Percentiles rank a stretch among this genome's conserved stretches.
These are phyloP conservation scores for Ciona savignyi DNA, from an alignment of 23 tunicate species.

Conservation along the genomic window DNA sequence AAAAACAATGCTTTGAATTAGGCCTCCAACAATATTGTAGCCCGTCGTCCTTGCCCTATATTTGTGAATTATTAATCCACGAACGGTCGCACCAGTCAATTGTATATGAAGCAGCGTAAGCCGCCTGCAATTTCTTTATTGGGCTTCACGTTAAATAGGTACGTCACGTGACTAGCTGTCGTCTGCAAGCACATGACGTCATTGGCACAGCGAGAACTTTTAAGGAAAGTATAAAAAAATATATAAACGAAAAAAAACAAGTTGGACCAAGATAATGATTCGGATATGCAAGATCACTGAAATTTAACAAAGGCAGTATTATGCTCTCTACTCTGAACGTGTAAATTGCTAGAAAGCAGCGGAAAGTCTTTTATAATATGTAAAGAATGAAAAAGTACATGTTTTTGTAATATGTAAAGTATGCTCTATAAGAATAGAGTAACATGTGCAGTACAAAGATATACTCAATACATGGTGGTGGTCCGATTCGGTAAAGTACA, in stretches of 20 bases:
- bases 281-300: not conserved
- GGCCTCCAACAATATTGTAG: no score
- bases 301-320: not conserved
- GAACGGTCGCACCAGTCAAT: no score
- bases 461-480: no score
- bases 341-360: not conserved
- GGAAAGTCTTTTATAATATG: no score
- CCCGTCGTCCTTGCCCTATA: no score
- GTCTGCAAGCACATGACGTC: slow-evolving; percentile 2
- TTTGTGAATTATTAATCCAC: no score
- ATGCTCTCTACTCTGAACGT: not conserved
- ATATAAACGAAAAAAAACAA: not conserved
- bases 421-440: no score
- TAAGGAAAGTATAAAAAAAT: not conserved
- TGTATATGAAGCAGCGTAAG: not conserved
- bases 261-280: not conserved
- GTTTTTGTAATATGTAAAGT: no score
- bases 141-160: not conserved
- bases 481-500: no score
- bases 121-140: not conserved
- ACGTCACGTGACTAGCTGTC: not conserved
- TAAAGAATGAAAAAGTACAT: no score
- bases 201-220: slow-evolving; percentile 6
- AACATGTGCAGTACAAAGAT: no score
- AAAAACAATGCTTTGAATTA: no score